These are phyloP conservation scores for Leptopilina myrica DNA, from an alignment of 2,888 invertebrate genomes.

Conservation along the genomic window DNA sequence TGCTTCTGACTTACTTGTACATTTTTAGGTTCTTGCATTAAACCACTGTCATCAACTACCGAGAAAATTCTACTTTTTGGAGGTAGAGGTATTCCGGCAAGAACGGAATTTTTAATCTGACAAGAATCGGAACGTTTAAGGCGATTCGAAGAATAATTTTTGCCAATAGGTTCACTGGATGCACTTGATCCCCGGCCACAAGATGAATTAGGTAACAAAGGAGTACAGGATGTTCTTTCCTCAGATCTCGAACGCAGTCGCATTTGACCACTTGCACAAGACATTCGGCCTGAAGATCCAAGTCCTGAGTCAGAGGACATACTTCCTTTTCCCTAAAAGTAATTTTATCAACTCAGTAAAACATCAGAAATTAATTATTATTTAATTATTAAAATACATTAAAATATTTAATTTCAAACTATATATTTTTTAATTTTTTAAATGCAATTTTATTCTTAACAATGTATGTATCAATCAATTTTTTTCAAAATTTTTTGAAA, in stretches of 20 bases:
- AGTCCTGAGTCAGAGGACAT: constrained; percentile 70
- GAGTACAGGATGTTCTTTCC: constrained; percentile 65
- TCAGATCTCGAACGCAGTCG: constrained; percentile 71
- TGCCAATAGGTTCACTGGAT: constrained; percentile 68
- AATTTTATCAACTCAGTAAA: no score
- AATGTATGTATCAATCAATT: no score
- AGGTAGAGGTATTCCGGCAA: constrained; percentile 64
- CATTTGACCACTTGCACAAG: constrained; percentile 67
- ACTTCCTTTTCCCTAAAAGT: constrained; percentile 49
- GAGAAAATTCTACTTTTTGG: constrained; percentile 63
- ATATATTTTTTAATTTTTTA: no score
- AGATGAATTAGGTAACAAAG: constrained; percentile 50
- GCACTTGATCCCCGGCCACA: constrained; percentile 60
- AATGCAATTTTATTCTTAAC: no score
- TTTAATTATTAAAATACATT: no score
- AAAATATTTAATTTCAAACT: no score
- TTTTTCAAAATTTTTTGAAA: no score
- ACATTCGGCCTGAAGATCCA: constrained; percentile 65
- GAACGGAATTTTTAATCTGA: constrained; percentile 58
- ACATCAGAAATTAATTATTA: neutral
- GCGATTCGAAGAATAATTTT: constrained; percentile 22
- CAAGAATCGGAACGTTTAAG: constrained; percentile 38
- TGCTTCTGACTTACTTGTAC: constrained; percentile 56
- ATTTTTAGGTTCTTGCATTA: constrained; percentile 50
- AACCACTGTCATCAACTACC: constrained; percentile 53